phyloP scores from a whole-genome alignment of 2,888 invertebrate genomes.

The Clepsis dumicolana region DNA sequence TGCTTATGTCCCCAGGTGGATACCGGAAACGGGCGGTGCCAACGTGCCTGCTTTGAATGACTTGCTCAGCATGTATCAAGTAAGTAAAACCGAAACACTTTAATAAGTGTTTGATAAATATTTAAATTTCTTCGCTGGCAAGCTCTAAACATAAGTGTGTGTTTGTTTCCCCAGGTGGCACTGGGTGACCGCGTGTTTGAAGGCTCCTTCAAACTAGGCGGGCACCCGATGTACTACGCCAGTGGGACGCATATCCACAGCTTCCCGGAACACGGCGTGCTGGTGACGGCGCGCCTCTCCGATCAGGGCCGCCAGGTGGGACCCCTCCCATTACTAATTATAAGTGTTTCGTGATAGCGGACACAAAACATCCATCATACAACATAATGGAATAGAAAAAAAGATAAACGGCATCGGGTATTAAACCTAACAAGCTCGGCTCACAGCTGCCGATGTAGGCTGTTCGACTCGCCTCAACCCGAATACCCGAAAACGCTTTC shows the following conservation, averaged over 20 bases:
- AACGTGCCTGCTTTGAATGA: conserved; percentile 98
- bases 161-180: conserved; percentile 88
- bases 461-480: too few species aligned
- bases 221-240: conserved; percentile 95
- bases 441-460: too few species aligned
- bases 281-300: conserved; percentile 90
- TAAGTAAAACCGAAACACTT: conserved; percentile 80
- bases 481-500: too few species aligned
- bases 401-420: too few species aligned
- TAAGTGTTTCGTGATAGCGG: too few species aligned
- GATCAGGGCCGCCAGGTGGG: conserved; percentile 93
- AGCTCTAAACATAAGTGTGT: not conserved
- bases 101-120: too few species aligned
- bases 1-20: conserved; percentile 92
- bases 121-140: not conserved
- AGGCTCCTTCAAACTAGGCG: conserved; percentile 95
- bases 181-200: conserved; percentile 94
- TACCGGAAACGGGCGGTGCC: conserved; percentile 95
- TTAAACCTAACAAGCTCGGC: too few species aligned
- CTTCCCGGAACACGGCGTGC: conserved; percentile 92
- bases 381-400: too few species aligned
- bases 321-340: too few species aligned
- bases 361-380: too few species aligned
- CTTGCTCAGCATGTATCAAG: conserved; percentile 92
- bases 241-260: conserved; percentile 95